Base-by-base conservation (phyloP, 2,113 vertebrate genomes). In the Argyrosomus japonicus region DNA sequence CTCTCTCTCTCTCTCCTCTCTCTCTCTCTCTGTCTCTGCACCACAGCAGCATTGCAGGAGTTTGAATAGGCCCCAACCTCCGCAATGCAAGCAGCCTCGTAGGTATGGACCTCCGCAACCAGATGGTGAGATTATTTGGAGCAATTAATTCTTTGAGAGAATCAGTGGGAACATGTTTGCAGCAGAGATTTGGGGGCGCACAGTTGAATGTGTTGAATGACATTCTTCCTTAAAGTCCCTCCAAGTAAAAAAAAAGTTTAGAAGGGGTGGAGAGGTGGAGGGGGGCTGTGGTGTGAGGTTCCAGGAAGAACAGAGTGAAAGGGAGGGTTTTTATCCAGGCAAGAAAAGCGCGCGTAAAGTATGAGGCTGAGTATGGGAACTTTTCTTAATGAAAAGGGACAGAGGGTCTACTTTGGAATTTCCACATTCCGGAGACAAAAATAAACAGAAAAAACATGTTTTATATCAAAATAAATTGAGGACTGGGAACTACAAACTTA, bases 81-180 rank as follows among this genome's bases (percentile, higher is more conserved):
- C 91, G 94, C 96, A 95, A 78, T 96, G 96, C 96, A 95, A 96
- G 96, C 97, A 96, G 96, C 96, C 96, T 94, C 32, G 93, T 97
- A 97, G 97, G 97, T 97, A 97, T 95, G 95, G 96, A 97, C 96
- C 97, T 96, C 96, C 94, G 92, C 95, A 95, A 97, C 97, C 97
- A 99, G 97, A 99, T 99, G 97, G 97, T 96, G 96, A 97, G 97
- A 97, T 97, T 98, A 98, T 98, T 97, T 97, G 96, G 95, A 97
- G 96, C 97, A 97, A 98, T 98, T 99, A 97, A 98, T 99, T 98
- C 97, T 97, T 97, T 97, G 96, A 97, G 96, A 96, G 96, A 97
- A 97, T 97, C 96, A 97, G 96, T 97, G 96, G 97, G 97, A 97
- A 97, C 96, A 97, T 96, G 97, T 96, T 97, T 96, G 96, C 95